These are phyloP conservation scores for Prinia subflava DNA, from an alignment of 2,113 vertebrate genomes.

Conservation along the genomic window DNA sequence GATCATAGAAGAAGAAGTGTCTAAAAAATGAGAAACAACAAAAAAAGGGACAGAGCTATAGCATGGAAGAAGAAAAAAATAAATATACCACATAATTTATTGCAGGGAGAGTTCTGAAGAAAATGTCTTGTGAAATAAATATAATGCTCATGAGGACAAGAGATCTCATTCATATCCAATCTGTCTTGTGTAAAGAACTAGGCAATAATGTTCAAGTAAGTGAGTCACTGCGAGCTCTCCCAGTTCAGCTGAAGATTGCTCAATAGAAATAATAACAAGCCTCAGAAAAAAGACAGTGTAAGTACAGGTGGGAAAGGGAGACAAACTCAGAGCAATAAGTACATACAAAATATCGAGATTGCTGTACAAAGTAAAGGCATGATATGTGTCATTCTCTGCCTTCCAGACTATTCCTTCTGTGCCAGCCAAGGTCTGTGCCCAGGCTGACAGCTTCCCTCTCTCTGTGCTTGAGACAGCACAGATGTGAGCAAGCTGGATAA, in stretches of 20 bases:
- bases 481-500: not conserved
- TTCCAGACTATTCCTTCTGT: not conserved
- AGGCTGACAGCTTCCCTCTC: not conserved
- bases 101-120: conserved; percentile 61
- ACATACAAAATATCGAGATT: conserved; percentile 24
- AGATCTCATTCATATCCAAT: conserved; percentile 65
- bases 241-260: conserved; percentile 54
- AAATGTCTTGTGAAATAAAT: conserved; percentile 65
- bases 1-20: conserved; percentile 46
- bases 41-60: conserved; percentile 48
- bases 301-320: conserved; percentile 58
- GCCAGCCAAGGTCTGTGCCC: not conserved
- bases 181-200: conserved; percentile 73
- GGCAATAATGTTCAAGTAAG: conserved; percentile 71
- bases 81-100: conserved; percentile 72
- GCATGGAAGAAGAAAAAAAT: conserved; percentile 55
- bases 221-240: conserved; percentile 51
- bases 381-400: not conserved
- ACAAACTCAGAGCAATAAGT: conserved; percentile 21
- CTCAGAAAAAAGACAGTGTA: conserved; percentile 45
- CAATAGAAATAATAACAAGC: conserved; percentile 65
- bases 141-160: conserved; percentile 60
- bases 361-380: conserved; percentile 5
- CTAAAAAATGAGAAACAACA: conserved; percentile 67
- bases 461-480: not conserved